These are phyloP conservation scores for Labeo catla DNA, from an alignment of 2,113 vertebrate genomes.

Conservation along the genomic window DNA sequence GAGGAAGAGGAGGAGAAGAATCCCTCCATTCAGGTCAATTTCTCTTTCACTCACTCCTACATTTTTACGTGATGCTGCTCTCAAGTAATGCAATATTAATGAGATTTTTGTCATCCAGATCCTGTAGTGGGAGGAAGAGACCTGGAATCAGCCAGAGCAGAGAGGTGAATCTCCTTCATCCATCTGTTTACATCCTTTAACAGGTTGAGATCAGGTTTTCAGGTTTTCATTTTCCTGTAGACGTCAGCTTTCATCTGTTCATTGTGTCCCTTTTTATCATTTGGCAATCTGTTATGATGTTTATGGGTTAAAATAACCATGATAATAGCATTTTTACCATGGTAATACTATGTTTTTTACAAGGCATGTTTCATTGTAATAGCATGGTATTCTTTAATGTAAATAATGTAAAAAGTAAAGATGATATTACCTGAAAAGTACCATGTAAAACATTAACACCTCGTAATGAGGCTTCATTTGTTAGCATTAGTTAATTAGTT, in stretches of 20 bases:
- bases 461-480: neutral
- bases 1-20: conserved; percentile 46
- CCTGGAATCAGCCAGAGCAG: conserved; percentile 35
- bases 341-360: neutral
- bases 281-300: neutral
- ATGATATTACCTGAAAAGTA: neutral
- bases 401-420: neutral
- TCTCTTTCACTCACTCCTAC: conserved; percentile 6
- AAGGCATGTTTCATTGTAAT: neutral
- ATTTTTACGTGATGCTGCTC: conserved; percentile 7
- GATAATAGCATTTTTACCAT: neutral
- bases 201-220: conserved; percentile 1
- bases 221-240: neutral
- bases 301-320: neutral
- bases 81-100: neutral
- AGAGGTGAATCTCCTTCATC: conserved; percentile 48
- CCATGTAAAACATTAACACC: neutral
- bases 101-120: conserved; percentile 18
- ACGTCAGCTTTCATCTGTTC: neutral
- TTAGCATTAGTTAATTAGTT: neutral
- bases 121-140: conserved; percentile 37
- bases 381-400: neutral
- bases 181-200: neutral
- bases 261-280: neutral
- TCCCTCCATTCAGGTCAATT: conserved; percentile 15